Percentiles rank a stretch among this genome's conserved stretches.
These are phyloP conservation scores for Dioctria rufipes DNA, from an alignment of 2,888 invertebrate species.

Conservation along the genomic window DNA sequence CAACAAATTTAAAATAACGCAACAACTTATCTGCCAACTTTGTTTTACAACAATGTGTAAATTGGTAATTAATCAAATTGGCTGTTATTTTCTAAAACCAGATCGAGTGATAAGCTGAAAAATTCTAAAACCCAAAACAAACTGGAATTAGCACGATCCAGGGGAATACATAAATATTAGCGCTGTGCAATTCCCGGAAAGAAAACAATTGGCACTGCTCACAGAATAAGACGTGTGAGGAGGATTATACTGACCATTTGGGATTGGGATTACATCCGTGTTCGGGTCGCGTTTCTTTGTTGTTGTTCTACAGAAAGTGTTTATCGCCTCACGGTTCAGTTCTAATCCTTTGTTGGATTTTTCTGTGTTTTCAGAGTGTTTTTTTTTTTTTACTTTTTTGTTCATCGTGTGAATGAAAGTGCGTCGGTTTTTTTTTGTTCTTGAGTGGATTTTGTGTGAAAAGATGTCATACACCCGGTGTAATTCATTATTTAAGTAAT, in stretches of 20 bases:
- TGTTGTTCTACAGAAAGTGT: slow-evolving; percentile 12
- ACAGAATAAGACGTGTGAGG: background rate
- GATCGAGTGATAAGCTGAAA: background rate
- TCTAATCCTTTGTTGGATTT: slow-evolving; percentile 23
- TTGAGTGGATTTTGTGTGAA: slow-evolving; percentile 33
- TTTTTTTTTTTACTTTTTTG: background rate
- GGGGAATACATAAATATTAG: background rate
- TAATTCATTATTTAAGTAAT: slow-evolving; percentile 23
- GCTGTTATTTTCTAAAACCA: no score
- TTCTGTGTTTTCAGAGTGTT: background rate
- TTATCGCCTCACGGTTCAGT: slow-evolving; percentile 11
- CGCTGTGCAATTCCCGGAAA: slow-evolving; percentile 8
- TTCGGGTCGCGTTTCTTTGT: slow-evolving; percentile 2
- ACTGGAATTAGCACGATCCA: slow-evolving; percentile 21
- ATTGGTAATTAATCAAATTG: no score
- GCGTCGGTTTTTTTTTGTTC: background rate
- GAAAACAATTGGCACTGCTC: slow-evolving; percentile 23
- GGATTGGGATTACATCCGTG: slow-evolving; percentile 1
- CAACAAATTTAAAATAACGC: no score
- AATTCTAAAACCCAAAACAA: background rate
- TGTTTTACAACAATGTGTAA: no score
- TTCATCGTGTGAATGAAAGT: background rate
- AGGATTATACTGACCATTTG: slow-evolving; percentile 42
- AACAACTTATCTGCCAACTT: no score
- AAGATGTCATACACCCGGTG: slow-evolving; percentile 16